Conservation (phyloP, 2,797 vertebrate genomes). For the Enteromius fasciolatus region DNA sequence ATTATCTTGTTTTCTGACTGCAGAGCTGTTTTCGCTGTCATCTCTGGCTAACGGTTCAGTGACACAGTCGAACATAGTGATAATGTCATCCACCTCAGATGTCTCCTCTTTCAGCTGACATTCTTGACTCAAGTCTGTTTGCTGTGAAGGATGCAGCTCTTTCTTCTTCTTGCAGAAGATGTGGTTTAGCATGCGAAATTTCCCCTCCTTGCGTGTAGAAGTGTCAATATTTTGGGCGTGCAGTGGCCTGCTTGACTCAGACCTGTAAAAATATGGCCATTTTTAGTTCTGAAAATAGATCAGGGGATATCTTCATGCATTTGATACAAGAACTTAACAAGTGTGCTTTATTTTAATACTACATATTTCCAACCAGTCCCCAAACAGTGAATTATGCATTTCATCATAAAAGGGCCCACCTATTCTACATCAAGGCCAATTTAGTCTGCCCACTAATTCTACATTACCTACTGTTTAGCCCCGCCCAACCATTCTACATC, state of each 20-base stretch:
- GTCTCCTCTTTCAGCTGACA: slow-evolving; percentile 69
- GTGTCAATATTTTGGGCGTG: slow-evolving; percentile 69
- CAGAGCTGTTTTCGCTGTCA: slow-evolving; percentile 61
- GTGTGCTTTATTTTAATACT: neutral
- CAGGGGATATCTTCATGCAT: neutral
- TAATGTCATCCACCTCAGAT: slow-evolving; percentile 87
- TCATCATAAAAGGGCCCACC: neutral
- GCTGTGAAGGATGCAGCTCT: slow-evolving; percentile 67
- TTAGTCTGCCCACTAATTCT: too few relatives aligned
- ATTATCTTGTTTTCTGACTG: slow-evolving; percentile 69
- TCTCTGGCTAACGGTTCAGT: slow-evolving; percentile 75
- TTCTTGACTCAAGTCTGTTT: slow-evolving; percentile 69
- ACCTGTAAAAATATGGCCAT: slow-evolving; percentile 59
- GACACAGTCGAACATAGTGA: slow-evolving; percentile 83
- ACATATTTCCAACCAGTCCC: neutral
- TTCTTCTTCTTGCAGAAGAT: slow-evolving; percentile 87
- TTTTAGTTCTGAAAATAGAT: neutral
- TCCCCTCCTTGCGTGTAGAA: slow-evolving; percentile 78
- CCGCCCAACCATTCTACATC: too few relatives aligned
- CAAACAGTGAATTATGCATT: neutral
- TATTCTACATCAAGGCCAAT: too few relatives aligned
- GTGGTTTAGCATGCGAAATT: slow-evolving; percentile 81
- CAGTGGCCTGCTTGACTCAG: slow-evolving; percentile 69
- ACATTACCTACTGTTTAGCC: too few relatives aligned
- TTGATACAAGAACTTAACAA: neutral